Evolutionary conservation across 2,113 vertebrate genomes (phyloP).

Genomic region (Hippopotamus amphibius): DNA sequence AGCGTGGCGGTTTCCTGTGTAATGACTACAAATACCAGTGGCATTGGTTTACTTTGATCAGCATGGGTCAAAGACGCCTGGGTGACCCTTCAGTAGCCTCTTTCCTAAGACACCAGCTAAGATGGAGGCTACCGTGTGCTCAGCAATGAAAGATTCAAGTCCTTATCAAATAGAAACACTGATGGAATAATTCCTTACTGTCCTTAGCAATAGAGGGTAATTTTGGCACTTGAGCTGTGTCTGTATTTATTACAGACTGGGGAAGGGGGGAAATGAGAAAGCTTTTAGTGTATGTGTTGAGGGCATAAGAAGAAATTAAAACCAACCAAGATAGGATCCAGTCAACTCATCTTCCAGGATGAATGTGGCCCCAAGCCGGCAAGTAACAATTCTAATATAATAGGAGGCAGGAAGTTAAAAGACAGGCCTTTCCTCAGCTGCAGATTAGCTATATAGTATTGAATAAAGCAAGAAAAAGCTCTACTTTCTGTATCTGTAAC

Average conservation of each 20-base stretch:
- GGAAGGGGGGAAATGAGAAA: not conserved
- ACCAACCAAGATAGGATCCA: not conserved
- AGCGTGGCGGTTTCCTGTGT: conserved; percentile 81
- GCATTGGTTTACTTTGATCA: conserved; percentile 76
- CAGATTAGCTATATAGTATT: not conserved
- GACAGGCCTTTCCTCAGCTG: not conserved
- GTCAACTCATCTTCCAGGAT: not conserved
- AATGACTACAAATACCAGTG: conserved; percentile 83
- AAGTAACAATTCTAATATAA: conserved; percentile 39
- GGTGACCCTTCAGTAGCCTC: conserved; percentile 6
- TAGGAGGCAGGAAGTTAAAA: not conserved
- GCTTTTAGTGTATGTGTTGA: not conserved
- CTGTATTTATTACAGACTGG: not conserved
- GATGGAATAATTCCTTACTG: not conserved
- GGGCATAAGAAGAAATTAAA: conserved; percentile 12
- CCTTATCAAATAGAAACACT: not conserved
- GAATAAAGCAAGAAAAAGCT: not conserved
- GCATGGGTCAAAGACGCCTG: not conserved
- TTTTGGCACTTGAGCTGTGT: not conserved
- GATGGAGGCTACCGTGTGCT: not conserved
- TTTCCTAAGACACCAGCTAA: not conserved
- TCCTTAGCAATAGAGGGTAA: not conserved
- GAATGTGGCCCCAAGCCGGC: not conserved
- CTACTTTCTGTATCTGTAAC: not conserved
- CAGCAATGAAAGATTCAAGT: conserved; percentile 6